Percentiles rank a stretch among this genome's conserved stretches.
Conservation (phyloP, 2,888 invertebrate genomes). For the Xylota sylvarum region DNA sequence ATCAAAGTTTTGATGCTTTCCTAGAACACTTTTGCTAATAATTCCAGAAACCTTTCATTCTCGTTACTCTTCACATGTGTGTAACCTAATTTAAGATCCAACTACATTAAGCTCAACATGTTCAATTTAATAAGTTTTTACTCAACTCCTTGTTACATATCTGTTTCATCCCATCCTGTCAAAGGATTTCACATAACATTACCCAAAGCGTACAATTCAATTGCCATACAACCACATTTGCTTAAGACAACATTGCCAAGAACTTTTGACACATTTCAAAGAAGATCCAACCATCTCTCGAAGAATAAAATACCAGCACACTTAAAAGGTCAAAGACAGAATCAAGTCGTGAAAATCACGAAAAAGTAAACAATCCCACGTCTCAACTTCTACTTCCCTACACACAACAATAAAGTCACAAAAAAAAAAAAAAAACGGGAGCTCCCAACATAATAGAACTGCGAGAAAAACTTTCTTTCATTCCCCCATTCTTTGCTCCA, state of each 20-base stretch:
- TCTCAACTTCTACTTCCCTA: background rate
- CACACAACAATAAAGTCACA: background rate
- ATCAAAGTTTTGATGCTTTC: too few relatives aligned
- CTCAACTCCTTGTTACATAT: background rate
- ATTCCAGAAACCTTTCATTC: too few relatives aligned
- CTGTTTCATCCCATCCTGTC: background rate
- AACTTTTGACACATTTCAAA: constrained; percentile 32
- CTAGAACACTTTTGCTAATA: too few relatives aligned
- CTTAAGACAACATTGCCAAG: constrained; percentile 4
- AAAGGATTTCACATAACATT: constrained; percentile 14
- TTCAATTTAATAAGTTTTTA: too few relatives aligned
- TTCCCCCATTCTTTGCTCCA: background rate
- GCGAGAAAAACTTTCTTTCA: constrained; percentile 1
- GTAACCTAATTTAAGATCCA: too few relatives aligned
- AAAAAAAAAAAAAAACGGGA: background rate
- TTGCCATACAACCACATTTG: constrained; percentile 2
- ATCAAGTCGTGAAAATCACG: background rate
- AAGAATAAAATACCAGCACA: background rate
- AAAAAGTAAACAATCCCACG: background rate
- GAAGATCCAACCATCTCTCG: constrained; percentile 9
- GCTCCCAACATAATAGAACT: background rate
- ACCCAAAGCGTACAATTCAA: constrained; percentile 10
- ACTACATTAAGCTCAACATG: too few relatives aligned
- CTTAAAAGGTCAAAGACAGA: constrained; percentile 34
- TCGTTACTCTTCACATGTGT: too few relatives aligned